Conservation (phyloP, 1,140 invertebrate species). For the Drosophila bocqueti region DNA sequence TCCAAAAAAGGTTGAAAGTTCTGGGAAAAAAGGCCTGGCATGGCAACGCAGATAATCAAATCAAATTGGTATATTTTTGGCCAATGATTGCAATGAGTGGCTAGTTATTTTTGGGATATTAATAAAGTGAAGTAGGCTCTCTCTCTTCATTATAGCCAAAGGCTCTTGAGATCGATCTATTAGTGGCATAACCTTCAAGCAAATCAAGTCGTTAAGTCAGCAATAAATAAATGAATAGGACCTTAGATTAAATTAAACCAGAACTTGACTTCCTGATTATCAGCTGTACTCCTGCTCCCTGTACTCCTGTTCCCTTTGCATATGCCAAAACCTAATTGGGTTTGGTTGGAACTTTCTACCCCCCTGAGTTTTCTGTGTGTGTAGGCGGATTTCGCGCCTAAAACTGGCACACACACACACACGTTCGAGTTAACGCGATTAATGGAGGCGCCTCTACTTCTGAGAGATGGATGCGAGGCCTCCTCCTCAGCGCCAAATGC, state of each 20-base stretch:
- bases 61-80: conserved; percentile 26
- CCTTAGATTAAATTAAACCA: conserved; percentile 17
- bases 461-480: conserved; percentile 1
- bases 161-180: not conserved
- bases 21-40: not conserved
- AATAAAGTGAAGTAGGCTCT: not conserved
- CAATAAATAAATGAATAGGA: conserved; percentile 2
- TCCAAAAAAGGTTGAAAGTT: conserved; percentile 10
- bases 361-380: conserved; percentile 4
- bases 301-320: not conserved
- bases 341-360: conserved; percentile 23
- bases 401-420: conserved; percentile 23
- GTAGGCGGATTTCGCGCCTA: conserved; percentile 12
- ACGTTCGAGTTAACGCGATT: conserved; percentile 67
- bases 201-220: not conserved
- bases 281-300: not conserved
- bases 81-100: not conserved
- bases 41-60: conserved; percentile 20
- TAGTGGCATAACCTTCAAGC: not conserved
- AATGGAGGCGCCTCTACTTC: conserved; percentile 50
- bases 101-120: conserved; percentile 1
- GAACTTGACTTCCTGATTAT: conserved; percentile 10
- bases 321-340: conserved; percentile 37
- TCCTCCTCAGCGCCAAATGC: not conserved
- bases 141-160: not conserved